These are phyloP conservation scores for Caenorhabditis plicata DNA, from an alignment of 2,888 invertebrate species.

Conservation along the genomic window DNA sequence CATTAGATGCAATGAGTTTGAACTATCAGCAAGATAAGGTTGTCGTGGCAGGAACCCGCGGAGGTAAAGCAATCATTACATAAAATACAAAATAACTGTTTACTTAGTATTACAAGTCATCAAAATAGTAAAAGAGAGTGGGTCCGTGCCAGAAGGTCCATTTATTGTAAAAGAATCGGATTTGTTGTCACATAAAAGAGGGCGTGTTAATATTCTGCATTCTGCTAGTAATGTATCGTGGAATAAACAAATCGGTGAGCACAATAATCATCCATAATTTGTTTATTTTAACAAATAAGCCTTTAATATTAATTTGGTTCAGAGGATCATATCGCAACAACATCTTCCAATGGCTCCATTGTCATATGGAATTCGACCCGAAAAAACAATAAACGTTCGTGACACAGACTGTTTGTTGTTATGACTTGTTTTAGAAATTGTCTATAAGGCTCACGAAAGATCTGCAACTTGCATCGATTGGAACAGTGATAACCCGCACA, in stretches of 20 bases:
- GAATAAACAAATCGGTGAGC: slow-evolving; percentile 35
- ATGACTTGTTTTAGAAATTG: slow-evolving; percentile 9
- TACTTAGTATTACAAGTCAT: slow-evolving; percentile 43
- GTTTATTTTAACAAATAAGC: not conserved
- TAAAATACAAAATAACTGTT: no score
- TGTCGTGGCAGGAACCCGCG: slow-evolving; percentile 39
- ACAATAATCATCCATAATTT: not conserved
- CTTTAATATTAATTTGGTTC: slow-evolving; percentile 6
- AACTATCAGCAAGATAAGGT: slow-evolving; percentile 30
- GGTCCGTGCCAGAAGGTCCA: slow-evolving; percentile 8
- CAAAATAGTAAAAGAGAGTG: slow-evolving; percentile 6
- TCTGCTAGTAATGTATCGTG: slow-evolving; percentile 42
- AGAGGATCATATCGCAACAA: slow-evolving; percentile 43
- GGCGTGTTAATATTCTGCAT: slow-evolving; percentile 33
- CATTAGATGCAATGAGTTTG: slow-evolving; percentile 39
- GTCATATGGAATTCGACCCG: slow-evolving; percentile 38
- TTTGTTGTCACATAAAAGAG: slow-evolving; percentile 25
- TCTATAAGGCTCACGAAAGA: slow-evolving; percentile 43
- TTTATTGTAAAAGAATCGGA: slow-evolving; percentile 21
- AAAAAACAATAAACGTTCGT: slow-evolving; percentile 20
- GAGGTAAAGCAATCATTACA: no score
- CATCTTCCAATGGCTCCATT: slow-evolving; percentile 45
- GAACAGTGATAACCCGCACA: slow-evolving; percentile 27
- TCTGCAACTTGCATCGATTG: slow-evolving; percentile 43
- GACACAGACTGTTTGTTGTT: not conserved